Percentiles rank a stretch among this genome's conserved stretches.
These are phyloP conservation scores for Liparis tanakae DNA, from an alignment of 2,797 vertebrate genomes.

Conservation along the genomic window DNA sequence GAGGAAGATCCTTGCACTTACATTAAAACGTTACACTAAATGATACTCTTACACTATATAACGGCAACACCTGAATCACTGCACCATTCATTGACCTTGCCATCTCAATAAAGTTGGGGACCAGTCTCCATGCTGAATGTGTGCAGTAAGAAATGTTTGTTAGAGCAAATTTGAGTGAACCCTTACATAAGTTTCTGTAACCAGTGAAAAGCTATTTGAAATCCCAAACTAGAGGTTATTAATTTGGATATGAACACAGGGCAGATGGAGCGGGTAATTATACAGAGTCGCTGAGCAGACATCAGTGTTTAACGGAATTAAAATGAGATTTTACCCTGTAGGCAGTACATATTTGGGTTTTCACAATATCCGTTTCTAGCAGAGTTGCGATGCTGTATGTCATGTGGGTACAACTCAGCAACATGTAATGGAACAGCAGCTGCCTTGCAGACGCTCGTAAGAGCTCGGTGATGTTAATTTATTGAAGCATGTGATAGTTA, in stretches of 20 bases:
- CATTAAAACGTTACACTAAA: conserved; percentile 39
- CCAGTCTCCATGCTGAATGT: conserved; percentile 31
- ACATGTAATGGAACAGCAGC: neutral
- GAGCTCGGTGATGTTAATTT: neutral
- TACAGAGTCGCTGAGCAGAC: conserved; percentile 61
- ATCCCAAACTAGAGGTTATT: conserved; percentile 61
- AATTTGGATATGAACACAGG: conserved; percentile 65
- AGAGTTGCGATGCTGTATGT: conserved; percentile 3
- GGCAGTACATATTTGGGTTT: conserved; percentile 59
- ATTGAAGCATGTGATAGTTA: neutral
- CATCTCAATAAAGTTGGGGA: conserved; percentile 41
- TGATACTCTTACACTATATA: conserved; percentile 11
- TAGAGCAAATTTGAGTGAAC: conserved; percentile 41
- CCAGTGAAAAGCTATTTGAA: conserved; percentile 43
- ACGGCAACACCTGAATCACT: conserved; percentile 45
- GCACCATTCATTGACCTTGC: conserved; percentile 65
- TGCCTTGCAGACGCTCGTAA: neutral
- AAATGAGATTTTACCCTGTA: conserved; percentile 50
- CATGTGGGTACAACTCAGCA: neutral
- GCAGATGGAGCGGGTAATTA: conserved; percentile 71
- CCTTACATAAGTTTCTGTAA: conserved; percentile 52
- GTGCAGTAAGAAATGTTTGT: conserved; percentile 37
- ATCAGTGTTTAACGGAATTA: conserved; percentile 64
- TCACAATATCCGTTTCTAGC: conserved; percentile 11
- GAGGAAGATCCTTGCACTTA: neutral